These are phyloP conservation scores for Procambarus clarkii DNA, from an alignment of 1,140 invertebrate genomes.

Conservation along the genomic window DNA sequence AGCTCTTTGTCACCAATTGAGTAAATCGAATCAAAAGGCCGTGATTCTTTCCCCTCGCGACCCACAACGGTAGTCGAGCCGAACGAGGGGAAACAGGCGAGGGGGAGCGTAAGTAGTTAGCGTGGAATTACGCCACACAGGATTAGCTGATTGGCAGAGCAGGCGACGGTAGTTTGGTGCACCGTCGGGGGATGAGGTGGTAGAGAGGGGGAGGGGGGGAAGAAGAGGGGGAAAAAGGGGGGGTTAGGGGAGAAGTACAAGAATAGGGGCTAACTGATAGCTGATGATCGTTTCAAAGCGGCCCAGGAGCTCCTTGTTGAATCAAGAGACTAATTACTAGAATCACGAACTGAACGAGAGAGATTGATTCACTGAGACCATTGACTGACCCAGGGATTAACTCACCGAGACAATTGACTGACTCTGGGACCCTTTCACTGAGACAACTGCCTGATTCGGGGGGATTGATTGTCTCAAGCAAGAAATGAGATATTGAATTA, in stretches of 20 bases:
- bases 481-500: too few species aligned
- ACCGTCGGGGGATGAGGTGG: slow-evolving; percentile 31
- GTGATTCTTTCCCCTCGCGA: slow-evolving; percentile 32
- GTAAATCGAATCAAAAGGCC: slow-evolving; percentile 50
- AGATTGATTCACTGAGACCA: too few species aligned
- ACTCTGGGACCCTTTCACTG: too few species aligned
- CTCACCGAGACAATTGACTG: too few species aligned
- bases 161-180: not conserved
- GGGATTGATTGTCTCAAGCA: too few species aligned
- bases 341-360: too few species aligned
- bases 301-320: too few species aligned
- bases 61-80: not conserved
- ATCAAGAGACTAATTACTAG: too few species aligned
- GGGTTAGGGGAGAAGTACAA: not conserved
- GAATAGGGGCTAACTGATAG: too few species aligned
- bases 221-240: not conserved
- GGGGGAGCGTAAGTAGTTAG: slow-evolving; percentile 27
- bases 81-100: not conserved
- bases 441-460: too few species aligned
- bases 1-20: slow-evolving; percentile 26
- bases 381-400: too few species aligned
- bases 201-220: slow-evolving; percentile 6
- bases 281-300: too few species aligned
- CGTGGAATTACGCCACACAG: slow-evolving; percentile 29
- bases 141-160: slow-evolving; percentile 50